Percentiles rank a stretch among this genome's conserved stretches.
Evolutionary conservation across 2,888 invertebrate genomes (phyloP).

Genomic region (Crioceris asparagi): DNA sequence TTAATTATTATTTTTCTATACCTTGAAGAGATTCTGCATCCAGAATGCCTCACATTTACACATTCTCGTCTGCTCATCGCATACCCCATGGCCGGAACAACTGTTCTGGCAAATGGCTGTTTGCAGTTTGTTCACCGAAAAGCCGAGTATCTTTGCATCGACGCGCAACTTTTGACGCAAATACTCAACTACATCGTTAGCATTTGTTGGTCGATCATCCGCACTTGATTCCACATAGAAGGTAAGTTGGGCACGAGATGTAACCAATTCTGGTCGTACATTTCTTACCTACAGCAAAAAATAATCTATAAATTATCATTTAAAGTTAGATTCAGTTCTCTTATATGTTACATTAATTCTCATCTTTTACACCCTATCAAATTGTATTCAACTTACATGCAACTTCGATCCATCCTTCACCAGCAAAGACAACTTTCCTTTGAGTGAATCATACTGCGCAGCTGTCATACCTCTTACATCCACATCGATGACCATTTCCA

Average conservation of each 20-base stretch:
- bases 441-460: conserved; percentile 62
- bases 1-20: not conserved
- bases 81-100: conserved; percentile 86
- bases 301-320: conserved; percentile 2
- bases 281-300: conserved; percentile 37
- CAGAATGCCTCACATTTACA: conserved; percentile 93
- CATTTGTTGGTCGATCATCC: conserved; percentile 41
- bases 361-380: conserved; percentile 1
- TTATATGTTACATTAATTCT: too few species aligned
- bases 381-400: conserved; percentile 26
- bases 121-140: conserved; percentile 67
- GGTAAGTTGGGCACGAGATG: conserved; percentile 40
- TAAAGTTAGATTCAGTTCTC: too few species aligned
- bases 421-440: conserved; percentile 70
- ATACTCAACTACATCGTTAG: conserved; percentile 53
- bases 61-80: conserved; percentile 70
- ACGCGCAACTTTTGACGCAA: conserved; percentile 58
- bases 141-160: conserved; percentile 56
- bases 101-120: conserved; percentile 83
- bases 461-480: conserved; percentile 58
- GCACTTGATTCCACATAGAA: conserved; percentile 39
- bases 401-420: conserved; percentile 62
- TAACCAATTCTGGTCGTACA: conserved; percentile 41
- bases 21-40: conserved; percentile 59
- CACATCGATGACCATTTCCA: conserved; percentile 72